phyloP scores from a whole-genome alignment of 23 tunicate species.

The Phallusia fumigata region DNA sequence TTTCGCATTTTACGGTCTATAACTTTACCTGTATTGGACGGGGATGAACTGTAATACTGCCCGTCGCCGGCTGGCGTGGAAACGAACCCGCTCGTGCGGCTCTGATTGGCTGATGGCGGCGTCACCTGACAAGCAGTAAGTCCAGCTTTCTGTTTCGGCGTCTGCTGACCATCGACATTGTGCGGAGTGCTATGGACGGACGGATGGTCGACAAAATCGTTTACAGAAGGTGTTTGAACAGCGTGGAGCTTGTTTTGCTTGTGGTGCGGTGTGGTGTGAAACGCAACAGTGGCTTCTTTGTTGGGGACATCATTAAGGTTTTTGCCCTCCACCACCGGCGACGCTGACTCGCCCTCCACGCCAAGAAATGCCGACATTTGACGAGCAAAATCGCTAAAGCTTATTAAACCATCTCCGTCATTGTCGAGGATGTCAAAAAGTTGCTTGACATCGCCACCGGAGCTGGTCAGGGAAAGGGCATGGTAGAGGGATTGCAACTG shows the following conservation, averaged over 20 bases:
- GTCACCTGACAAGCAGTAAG: not conserved
- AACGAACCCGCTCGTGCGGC: conserved; percentile 28
- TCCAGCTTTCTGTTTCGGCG: not conserved
- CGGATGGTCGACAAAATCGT: conserved; percentile 4
- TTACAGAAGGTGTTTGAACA: conserved; percentile 14
- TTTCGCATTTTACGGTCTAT: too few relatives aligned
- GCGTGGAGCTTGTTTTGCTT: not conserved
- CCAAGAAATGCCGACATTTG: conserved; percentile 40
- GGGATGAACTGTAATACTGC: not conserved
- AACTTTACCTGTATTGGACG: conserved; percentile 13
- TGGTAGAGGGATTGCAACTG: conserved; percentile 50
- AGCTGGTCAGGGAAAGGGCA: conserved; percentile 33
- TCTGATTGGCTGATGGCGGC: not conserved
- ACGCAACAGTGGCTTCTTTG: not conserved
- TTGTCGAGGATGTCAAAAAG: conserved; percentile 50
- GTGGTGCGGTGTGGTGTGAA: conserved; percentile 7
- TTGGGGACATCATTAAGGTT: not conserved
- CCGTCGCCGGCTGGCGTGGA: conserved; percentile 13
- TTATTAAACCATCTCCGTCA: conserved; percentile 44
- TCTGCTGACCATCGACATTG: not conserved
- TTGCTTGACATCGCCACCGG: conserved; percentile 37
- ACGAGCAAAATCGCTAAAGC: conserved; percentile 48
- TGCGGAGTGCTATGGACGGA: conserved; percentile 28
- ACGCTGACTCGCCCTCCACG: not conserved
- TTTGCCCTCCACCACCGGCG: not conserved